Base-by-base conservation (phyloP, 2,113 vertebrate species). In the Nibea albiflora region DNA sequence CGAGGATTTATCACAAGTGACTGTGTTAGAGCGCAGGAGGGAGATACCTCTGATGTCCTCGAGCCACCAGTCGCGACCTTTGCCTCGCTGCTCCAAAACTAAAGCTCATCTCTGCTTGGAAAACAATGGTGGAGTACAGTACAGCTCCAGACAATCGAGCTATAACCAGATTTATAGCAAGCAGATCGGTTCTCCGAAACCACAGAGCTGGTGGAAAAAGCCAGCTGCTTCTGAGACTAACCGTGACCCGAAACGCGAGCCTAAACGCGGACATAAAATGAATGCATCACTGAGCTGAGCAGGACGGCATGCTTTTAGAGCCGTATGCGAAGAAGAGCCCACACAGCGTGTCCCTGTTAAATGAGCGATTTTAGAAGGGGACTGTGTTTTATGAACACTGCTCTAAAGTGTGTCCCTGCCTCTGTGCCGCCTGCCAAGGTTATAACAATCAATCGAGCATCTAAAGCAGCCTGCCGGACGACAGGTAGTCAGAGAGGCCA, bases 301-400 rank as follows among this genome's bases (percentile, higher is more conserved):
- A 57, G 47, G 12, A 19, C 35, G 42, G 28, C 14, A 42, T 52
- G 70, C 85, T 73, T 73, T 85, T 16, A 72, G 47, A 76, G 64
- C 4, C 11, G 52, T 14, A 12, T 83, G 5, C 42, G 19, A 35
- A 24, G 22, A 47, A 56, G 52, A 75, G 66, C 75, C 39, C 61
- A 50, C 57, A 74, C 42, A 67, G 58, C 62, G 64, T 73, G 64
- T 73, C 72, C 53, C 58, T 58, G 74, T 84, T 80, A 69, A 61
- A 87, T 71, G 62, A 88, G 75, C 66, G 73, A 87, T 84, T 88
- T 87, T 78, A 76, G 65, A 71, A 84, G 80, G 80, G 22, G 24
- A 54, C 42, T n/a, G 64, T 62, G 76, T 75, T 83, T 90, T 83
- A 88, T 79, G 71, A 88, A 84, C 1, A 17, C 67, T n/a, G 47